Base-by-base conservation (phyloP, 2,888 invertebrate species). In the Drosophila conformis region DNA sequence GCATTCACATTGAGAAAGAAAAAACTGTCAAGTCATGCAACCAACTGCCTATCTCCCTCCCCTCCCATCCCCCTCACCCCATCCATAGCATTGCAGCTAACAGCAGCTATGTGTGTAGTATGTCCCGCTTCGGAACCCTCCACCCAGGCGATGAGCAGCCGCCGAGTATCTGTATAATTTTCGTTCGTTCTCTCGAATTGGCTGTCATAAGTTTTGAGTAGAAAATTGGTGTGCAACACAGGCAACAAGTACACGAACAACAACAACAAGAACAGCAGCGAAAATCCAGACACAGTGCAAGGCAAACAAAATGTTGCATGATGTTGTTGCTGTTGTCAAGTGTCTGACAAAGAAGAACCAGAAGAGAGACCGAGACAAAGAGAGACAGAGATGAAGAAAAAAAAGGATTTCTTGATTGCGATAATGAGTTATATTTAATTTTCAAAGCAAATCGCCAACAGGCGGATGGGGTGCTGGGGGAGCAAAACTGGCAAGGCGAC, bases 191-290 rank as follows among this genome's bases (percentile, higher is more conserved):
- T 90, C 87, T 89, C 90, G 89, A 87, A 87, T 87, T 90, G 90
- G 87, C 90, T 89, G 90, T 90, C 90, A 87, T 87, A 90, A 89
- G 88, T 89, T 87, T 89, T 89, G 90, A 90, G 90, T 90, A 87
- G 90, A 90, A 90, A 90, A 90, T 87, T 90, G 90, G 90, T 87
- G 89, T 82, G 84, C 90, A 90, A 82, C 82, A 88, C 87, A 66
- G 59, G 68, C 87, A 84, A 76, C 70, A 75, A 73, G 71, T 73
- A 52, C 79, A 73, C 40, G 53, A 77, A 49, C 54, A 62, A 33
- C 61, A 62, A 49, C 54, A 62, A 27, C 40, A 42, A 27, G 21
- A 58, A 49, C 49, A 46, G 31, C 29, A 70, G 51, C 69, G 31
- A 62, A 46, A 35, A 78, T 56, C 64, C 56, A 57, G 51, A 73